These are phyloP conservation scores for Fabriciana adippe DNA, from an alignment of 2,888 invertebrate species.

Conservation along the genomic window DNA sequence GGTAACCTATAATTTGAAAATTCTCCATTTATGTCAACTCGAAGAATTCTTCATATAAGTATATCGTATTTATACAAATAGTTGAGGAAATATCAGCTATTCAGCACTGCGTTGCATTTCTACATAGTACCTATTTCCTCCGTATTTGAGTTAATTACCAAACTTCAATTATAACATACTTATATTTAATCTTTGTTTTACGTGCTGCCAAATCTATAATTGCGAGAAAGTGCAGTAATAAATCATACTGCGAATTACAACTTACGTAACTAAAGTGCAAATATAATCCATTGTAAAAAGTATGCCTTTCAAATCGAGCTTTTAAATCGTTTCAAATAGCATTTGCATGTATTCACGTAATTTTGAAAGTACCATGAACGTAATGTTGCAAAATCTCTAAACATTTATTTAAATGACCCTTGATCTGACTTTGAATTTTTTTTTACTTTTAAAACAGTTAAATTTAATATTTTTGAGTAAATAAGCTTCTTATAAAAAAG, in stretches of 20 bases:
- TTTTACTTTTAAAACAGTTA: not conserved
- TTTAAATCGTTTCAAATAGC: conserved; percentile 34
- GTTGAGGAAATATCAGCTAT: too few relatives aligned
- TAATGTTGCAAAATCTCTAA: conserved; percentile 7
- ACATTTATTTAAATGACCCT: conserved; percentile 10
- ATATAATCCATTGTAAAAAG: conserved; percentile 29
- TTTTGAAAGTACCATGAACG: conserved; percentile 29
- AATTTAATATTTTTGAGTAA: too few relatives aligned
- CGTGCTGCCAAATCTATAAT: conserved; percentile 17
- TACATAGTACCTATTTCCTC: too few relatives aligned
- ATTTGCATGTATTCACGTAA: conserved; percentile 36
- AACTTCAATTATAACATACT: not conserved
- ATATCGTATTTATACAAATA: too few relatives aligned
- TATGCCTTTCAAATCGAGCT: conserved; percentile 32
- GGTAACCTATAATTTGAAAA: too few relatives aligned
- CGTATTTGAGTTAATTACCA: too few relatives aligned
- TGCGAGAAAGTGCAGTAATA: conserved; percentile 30
- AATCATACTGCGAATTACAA: conserved; percentile 33
- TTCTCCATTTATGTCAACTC: too few relatives aligned
- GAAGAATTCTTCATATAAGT: too few relatives aligned
- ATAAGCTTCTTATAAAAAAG: too few relatives aligned
- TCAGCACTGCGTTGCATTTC: too few relatives aligned
- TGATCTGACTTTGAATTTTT: not conserved
- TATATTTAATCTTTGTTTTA: conserved; percentile 1
- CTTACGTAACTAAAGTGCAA: conserved; percentile 32